Percentiles rank a stretch among this genome's conserved stretches.
Evolutionary conservation across 2,888 invertebrate species (phyloP).

Genomic region (Sarcophaga caerulescens): DNA sequence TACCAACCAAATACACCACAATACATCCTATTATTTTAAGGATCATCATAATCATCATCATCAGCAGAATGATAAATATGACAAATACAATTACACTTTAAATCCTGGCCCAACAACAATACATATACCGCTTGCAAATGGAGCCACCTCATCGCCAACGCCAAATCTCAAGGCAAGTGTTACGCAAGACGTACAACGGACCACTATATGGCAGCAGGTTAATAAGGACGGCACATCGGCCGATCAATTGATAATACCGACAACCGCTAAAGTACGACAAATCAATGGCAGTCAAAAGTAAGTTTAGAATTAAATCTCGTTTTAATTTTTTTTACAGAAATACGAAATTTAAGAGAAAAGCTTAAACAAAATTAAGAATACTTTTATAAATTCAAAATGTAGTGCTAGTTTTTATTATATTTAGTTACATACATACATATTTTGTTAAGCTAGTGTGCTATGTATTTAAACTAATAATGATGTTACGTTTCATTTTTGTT

Average conservation of each 20-base stretch:
- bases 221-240: slow-evolving; percentile 83
- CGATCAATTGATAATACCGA: slow-evolving; percentile 78
- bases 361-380: slow-evolving; percentile 17
- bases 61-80: slow-evolving; percentile 74
- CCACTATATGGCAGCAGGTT: slow-evolving; percentile 96
- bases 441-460: background rate
- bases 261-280: slow-evolving; percentile 79
- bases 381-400: slow-evolving; percentile 3
- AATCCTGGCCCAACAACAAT: slow-evolving; percentile 76
- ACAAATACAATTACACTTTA: slow-evolving; percentile 69
- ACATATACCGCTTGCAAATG: slow-evolving; percentile 90
- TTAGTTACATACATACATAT: background rate
- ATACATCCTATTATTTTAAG: slow-evolving; percentile 74
- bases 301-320: slow-evolving; percentile 70
- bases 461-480: background rate
- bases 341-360: background rate
- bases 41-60: slow-evolving; percentile 74
- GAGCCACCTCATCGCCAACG: slow-evolving; percentile 76
- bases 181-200: slow-evolving; percentile 95
- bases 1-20: slow-evolving; percentile 44
- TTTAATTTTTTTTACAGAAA: background rate
- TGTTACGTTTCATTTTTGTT: background rate
- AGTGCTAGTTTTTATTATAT: background rate
- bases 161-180: slow-evolving; percentile 88
- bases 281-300: slow-evolving; percentile 80